Evolutionary conservation across 2,113 vertebrate genomes (phyloP).

Genomic region (Vicugna pacos): DNA sequence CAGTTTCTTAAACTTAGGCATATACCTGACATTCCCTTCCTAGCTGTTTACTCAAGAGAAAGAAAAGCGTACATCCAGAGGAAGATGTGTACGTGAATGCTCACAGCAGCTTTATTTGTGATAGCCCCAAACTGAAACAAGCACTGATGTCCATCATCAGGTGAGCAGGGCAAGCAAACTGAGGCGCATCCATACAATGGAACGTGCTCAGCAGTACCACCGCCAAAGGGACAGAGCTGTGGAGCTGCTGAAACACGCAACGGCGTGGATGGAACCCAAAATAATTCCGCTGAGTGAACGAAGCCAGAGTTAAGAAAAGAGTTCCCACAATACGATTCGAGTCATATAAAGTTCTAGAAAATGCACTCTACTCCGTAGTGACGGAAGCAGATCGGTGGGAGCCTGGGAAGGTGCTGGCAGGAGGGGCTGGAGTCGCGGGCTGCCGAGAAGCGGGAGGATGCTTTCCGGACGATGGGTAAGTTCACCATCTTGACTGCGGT

Average conservation of each 20-base stretch:
- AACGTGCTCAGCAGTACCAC: not conserved
- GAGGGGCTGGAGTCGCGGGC: too few species aligned
- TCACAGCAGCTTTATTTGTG: not conserved
- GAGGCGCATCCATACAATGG: not conserved
- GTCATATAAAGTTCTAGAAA: not conserved
- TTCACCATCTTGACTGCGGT: not conserved
- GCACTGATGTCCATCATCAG: not conserved
- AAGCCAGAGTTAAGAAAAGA: not conserved
- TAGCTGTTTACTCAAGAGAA: not conserved
- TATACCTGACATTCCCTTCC: not conserved
- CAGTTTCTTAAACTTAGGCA: not conserved
- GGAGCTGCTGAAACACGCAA: not conserved
- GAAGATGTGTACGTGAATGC: not conserved
- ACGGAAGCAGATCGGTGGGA: not conserved
- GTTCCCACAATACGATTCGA: not conserved
- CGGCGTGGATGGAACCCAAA: not conserved
- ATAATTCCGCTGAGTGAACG: not conserved
- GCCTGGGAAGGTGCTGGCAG: not conserved
- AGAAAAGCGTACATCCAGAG: not conserved
- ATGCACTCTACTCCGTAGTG: not conserved
- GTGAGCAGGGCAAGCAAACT: not conserved
- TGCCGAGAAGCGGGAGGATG: not conserved
- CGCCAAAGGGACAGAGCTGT: not conserved
- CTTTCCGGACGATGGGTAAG: not conserved
- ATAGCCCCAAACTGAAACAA: not conserved